Percentiles rank a stretch among this genome's conserved stretches.
phyloP scores from a whole-genome alignment of 2,888 invertebrate genomes.

The Pristionchus fissidentatus region DNA sequence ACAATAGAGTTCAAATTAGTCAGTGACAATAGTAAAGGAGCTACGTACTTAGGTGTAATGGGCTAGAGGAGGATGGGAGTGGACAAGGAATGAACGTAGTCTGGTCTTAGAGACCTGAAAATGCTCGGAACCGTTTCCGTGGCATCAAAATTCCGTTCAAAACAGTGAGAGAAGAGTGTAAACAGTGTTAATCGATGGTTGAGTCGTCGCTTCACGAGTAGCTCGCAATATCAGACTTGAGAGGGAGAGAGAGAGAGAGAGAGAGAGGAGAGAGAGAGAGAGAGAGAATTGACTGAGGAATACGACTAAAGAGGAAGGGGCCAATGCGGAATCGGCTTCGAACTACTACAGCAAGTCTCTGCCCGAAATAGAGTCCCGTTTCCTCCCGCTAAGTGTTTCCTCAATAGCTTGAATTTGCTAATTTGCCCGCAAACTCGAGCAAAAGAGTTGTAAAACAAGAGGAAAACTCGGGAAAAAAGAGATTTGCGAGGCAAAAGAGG shows the following conservation, averaged over 20 bases:
- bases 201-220: neutral
- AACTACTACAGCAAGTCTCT: neutral
- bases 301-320: too few species aligned
- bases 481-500: neutral
- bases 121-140: neutral
- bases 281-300: too few species aligned
- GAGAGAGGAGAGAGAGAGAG: neutral
- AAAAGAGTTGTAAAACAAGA: neutral
- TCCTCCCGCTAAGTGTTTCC: neutral
- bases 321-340: neutral
- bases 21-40: too few species aligned
- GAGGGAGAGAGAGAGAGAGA: neutral
- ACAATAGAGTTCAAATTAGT: too few species aligned
- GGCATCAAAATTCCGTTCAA: too few species aligned
- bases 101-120: neutral
- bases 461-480: neutral
- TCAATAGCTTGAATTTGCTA: neutral
- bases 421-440: neutral
- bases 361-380: conserved; percentile 1
- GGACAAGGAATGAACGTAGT: neutral
- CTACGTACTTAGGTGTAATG: neutral
- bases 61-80: neutral
- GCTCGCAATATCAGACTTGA: neutral
- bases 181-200: conserved; percentile 4
- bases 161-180: neutral